A percentile compares a stretch with the other conserved stretches of the same genome.
Evolutionary conservation across 1,140 invertebrate species (phyloP).

Genomic region (Hylyphantes graminicola): DNA sequence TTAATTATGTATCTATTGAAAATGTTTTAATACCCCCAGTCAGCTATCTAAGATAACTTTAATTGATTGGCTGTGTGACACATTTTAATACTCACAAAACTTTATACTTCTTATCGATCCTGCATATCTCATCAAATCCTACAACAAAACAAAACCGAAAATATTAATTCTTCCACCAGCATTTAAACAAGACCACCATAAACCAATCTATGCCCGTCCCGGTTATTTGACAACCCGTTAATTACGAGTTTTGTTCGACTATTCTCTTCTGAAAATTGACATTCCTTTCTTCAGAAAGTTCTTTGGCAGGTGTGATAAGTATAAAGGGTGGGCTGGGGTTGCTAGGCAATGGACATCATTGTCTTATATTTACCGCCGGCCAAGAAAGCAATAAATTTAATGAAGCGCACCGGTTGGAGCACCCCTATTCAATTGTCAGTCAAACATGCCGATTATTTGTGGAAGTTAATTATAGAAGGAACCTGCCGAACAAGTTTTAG

Average conservation of each 20-base stretch:
- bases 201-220: no score
- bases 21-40: no score
- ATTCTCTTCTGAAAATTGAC: neutral
- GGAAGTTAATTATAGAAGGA: slow-evolving; percentile 45
- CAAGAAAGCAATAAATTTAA: slow-evolving; percentile 56
- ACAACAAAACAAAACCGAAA: no score
- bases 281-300: slow-evolving; percentile 12
- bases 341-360: slow-evolving; percentile 48
- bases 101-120: no score
- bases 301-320: slow-evolving; percentile 27
- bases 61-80: no score
- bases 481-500: no score
- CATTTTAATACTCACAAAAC: no score
- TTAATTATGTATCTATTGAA: no score
- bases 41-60: no score
- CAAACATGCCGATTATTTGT: slow-evolving; percentile 9
- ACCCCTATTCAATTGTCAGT: slow-evolving; percentile 41
- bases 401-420: slow-evolving; percentile 46
- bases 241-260: slow-evolving; percentile 18
- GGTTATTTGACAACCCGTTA: neutral
- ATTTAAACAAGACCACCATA: no score
- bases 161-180: no score
- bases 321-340: slow-evolving; percentile 16
- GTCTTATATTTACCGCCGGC: slow-evolving; percentile 31
- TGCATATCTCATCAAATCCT: no score